Evolutionary conservation across 2,797 vertebrate species (phyloP).

Genomic region (Acropternis orthonyx): DNA sequence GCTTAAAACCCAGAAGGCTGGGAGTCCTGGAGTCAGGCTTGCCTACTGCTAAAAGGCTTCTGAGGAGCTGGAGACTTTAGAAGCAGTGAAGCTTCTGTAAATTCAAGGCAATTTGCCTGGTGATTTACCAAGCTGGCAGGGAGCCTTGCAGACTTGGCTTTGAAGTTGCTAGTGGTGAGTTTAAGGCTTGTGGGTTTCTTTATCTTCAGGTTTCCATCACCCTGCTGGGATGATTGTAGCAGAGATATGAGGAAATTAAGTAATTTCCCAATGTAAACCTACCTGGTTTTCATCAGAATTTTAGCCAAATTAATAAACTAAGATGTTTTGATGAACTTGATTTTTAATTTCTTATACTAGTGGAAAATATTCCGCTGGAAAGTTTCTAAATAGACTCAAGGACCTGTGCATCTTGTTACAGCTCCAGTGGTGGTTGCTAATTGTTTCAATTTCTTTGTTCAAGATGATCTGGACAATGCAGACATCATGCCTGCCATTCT

Average conservation of each 20-base stretch:
- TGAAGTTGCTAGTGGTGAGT: background rate
- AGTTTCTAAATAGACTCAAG: background rate
- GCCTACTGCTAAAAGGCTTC: background rate
- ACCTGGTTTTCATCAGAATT: background rate
- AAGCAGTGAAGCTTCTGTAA: background rate
- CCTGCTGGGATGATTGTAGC: background rate
- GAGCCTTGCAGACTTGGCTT: background rate
- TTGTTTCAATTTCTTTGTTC: background rate
- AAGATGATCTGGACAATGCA: background rate
- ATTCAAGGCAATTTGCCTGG: background rate
- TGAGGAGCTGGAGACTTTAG: background rate
- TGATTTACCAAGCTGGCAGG: background rate
- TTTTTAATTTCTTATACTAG: background rate
- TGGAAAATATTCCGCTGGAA: background rate
- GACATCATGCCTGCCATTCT: background rate
- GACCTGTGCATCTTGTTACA: background rate
- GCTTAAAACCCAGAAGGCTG: background rate
- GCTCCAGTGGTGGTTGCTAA: background rate
- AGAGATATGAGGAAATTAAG: background rate
- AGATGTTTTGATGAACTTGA: background rate
- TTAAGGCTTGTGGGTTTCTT: background rate
- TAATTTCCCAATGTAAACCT: background rate
- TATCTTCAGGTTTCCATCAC: background rate
- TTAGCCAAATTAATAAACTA: constrained; percentile 1
- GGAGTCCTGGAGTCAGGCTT: background rate